Base-by-base conservation (phyloP, 2,113 vertebrate species). In the Progne subis region DNA sequence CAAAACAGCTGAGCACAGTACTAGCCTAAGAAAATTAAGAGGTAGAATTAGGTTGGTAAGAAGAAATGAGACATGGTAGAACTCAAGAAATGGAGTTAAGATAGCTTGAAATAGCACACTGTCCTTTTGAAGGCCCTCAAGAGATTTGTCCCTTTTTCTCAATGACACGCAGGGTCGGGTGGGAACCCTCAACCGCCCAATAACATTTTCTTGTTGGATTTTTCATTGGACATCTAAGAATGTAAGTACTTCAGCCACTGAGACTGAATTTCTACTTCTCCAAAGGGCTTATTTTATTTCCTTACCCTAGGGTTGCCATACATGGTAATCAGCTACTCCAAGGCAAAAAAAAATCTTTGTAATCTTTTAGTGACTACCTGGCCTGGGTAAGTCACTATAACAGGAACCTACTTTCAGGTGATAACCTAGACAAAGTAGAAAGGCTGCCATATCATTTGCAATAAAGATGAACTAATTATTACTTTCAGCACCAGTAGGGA, bases 141-240 rank as follows among this genome's bases (percentile, higher is more conserved):
- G 32, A 69, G 12, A 74, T 20, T 8, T 0, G 0, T 9, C 18
- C 12, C 7, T 68, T 43, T 63, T 78, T 12, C 24, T 29, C n/a
- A 31, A 70, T 4, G 5, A 79, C 11, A 10, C 5, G 8, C 1
- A 31, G 13, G 2, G 12, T 14, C 5, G 3, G 4, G 7, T 31
- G 14, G 43, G 25, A 68, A 13, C 4, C 6, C 10, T 15, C 39
- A 59, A 17, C 6, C 7, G 49, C 9, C 3, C 25, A 50, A 2
- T 10, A 32, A 53, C 7, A 5, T 52, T 34, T 29, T 72, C 59
- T 26, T 82, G 24, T 3, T 63, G 14, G 37, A 85, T 57, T 34
- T 72, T 70, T 59, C 46, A 76, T 19, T 2, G 3, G 15, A 52
- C 34, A 56, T 52, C 12, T 52, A 69, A 70, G 31, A 92, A 60